These are phyloP conservation scores for Idaea dimidiata DNA, from an alignment of 2,888 invertebrate species.

Conservation along the genomic window DNA sequence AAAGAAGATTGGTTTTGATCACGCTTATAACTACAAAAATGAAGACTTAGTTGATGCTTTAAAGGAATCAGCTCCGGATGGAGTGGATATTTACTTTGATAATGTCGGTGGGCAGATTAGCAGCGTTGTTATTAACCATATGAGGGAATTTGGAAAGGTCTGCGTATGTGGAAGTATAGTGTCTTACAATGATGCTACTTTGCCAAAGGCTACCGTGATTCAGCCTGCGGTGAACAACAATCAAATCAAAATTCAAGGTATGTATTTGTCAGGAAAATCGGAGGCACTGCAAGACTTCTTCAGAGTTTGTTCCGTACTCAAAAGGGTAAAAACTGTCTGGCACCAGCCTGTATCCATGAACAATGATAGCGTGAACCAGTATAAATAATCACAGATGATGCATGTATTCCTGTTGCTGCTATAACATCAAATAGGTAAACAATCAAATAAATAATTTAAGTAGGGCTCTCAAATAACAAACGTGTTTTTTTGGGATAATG, in stretches of 20 bases:
- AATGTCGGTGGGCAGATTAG: conserved; percentile 87
- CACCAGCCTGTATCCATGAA: too few relatives aligned
- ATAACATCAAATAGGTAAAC: not conserved
- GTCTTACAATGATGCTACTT: conserved; percentile 50
- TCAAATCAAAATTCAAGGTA: conserved; percentile 83
- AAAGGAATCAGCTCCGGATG: conserved; percentile 83
- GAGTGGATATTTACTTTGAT: conserved; percentile 88
- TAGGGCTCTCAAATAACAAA: too few relatives aligned
- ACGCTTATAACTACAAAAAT: conserved; percentile 87
- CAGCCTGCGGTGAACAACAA: conserved; percentile 78
- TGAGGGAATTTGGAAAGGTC: conserved; percentile 82
- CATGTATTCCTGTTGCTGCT: not conserved
- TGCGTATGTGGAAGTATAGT: conserved; percentile 71
- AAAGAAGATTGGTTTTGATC: conserved; percentile 84
- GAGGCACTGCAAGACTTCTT: too few relatives aligned
- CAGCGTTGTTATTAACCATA: conserved; percentile 78
- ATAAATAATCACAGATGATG: not conserved
- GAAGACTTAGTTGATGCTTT: conserved; percentile 76
- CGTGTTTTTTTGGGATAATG: too few relatives aligned
- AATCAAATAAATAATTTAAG: not conserved
- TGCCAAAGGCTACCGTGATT: conserved; percentile 61
- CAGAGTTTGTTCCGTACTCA: too few relatives aligned
- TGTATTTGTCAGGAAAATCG: not conserved
- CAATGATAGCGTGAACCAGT: not conserved
- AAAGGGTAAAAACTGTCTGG: too few relatives aligned